Evolutionary conservation across 1,140 invertebrate genomes (phyloP).

Genomic region (Palaemon carinicauda): DNA sequence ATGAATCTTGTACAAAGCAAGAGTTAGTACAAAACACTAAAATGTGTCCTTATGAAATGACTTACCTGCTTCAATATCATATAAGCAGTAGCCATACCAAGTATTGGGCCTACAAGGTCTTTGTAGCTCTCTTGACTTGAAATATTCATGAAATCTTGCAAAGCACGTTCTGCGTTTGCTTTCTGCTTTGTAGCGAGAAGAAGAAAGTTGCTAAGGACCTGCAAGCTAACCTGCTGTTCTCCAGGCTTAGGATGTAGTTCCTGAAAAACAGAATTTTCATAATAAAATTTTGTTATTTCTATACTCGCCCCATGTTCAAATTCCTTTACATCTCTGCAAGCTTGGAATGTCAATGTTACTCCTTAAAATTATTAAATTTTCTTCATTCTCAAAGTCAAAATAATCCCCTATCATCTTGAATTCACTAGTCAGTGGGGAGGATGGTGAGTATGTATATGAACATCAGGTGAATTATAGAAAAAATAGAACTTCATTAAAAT

Average conservation of each 20-base stretch:
- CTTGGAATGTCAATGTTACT: not conserved
- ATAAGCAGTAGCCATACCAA: constrained; percentile 86
- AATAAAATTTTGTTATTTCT: no score
- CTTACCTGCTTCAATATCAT: constrained; percentile 82
- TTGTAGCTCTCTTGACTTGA: constrained; percentile 74
- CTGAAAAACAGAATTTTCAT: no score
- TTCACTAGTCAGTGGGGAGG: no score
- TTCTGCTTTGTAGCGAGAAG: constrained; percentile 87
- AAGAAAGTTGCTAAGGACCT: constrained; percentile 83
- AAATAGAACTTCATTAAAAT: no score
- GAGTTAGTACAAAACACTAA: not conserved
- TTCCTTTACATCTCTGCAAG: no score
- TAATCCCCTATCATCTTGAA: no score
- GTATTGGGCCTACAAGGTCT: constrained; percentile 86
- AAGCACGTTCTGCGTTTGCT: constrained; percentile 80
- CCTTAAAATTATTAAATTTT: not conserved
- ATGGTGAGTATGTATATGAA: no score
- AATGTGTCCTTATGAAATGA: not conserved
- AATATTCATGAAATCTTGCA: constrained; percentile 82
- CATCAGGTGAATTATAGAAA: no score
- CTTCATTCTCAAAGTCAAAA: no score
- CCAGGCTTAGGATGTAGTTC: constrained; percentile 79
- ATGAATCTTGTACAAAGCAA: not conserved
- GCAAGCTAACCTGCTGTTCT: constrained; percentile 73
- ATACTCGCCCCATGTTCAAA: not conserved